Conservation (phyloP, 2,113 vertebrate species). For the Gopherus evgoodei region DNA sequence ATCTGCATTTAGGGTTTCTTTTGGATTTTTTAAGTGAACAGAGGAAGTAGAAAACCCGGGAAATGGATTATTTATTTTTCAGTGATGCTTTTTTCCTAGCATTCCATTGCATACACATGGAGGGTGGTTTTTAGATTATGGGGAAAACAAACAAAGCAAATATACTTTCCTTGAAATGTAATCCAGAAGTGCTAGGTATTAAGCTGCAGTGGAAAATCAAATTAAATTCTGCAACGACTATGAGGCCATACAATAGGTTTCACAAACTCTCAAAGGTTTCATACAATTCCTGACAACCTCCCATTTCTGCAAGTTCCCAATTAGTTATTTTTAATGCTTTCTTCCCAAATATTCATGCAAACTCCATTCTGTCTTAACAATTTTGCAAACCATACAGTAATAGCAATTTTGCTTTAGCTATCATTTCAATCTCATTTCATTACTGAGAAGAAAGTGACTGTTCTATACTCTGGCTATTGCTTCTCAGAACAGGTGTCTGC, state of each 20-base stretch:
- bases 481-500: not conserved
- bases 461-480: conserved; percentile 15
- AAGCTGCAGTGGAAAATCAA: conserved; percentile 74
- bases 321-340: conserved; percentile 45
- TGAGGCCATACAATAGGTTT: conserved; percentile 27
- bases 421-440: not conserved
- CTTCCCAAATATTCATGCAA: conserved; percentile 7
- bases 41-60: conserved; percentile 34
- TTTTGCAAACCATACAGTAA: not conserved
- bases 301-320: conserved; percentile 29
- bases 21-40: conserved; percentile 53
- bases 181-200: conserved; percentile 73
- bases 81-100: conserved; percentile 56
- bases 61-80: conserved; percentile 58
- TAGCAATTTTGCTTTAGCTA: not conserved
- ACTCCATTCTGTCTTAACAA: not conserved
- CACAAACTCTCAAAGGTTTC: conserved; percentile 48
- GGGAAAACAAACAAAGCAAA: conserved; percentile 71
- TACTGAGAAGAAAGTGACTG: not conserved
- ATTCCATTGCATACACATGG: conserved; percentile 55
- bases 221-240: conserved; percentile 59
- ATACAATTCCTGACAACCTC: conserved; percentile 30
- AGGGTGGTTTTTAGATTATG: conserved; percentile 53
- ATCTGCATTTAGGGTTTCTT: conserved; percentile 9
- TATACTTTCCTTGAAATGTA: conserved; percentile 61